Evolutionary conservation across 2,113 vertebrate genomes (phyloP), one percentile per base, ranked within the genome.

Genomic region (Ceratotherium simum): DNA sequence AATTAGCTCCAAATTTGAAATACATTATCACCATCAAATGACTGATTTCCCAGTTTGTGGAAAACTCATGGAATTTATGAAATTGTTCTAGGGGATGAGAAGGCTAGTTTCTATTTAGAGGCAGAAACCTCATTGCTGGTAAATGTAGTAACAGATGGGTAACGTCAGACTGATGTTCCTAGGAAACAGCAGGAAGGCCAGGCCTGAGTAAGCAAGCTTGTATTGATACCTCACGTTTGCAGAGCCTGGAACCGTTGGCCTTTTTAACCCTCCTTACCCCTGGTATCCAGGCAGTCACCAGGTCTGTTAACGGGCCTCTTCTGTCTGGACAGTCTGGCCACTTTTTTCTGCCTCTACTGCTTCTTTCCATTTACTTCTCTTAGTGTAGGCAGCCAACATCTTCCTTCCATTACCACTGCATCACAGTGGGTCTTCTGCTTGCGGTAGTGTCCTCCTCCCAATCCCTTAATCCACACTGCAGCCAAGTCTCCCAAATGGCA

Each of bases 31-130:
- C 58, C 25, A 36, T 83, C 25, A 17, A 51, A 39, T 86, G 69
- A 92, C 16, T 85, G 36, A 33, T 75, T 69, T 87, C 33, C 60
- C n/a, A 29, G 16, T 67, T 64, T 79, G 39, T 83, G 87, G 95
- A 82, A 90, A 20, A n/a, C 64, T 75, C 18, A 1, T 8, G 48
- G 85, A 91, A 58, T 78, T 54, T 48, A 69, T 82, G 65, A 70
- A 80, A 33, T 93, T 56, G 48, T 33, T 65, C 33, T 51, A 25
- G 21, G 7, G 48, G 56, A 31, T 58, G 60, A 58, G 58, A 72
- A 79, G n/a, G 9, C 67, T 70, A 27, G n/a, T 87, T 86, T 96
- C 46, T 89, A 5, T 76, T 70, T 79, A 97, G 85, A 95, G 64
- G 58, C 56, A 39, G 76, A 78, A 93, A 60, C 58, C 27, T 80